These are phyloP conservation scores for Motacilla tschutschensis DNA, from an alignment of 2,113 vertebrate genomes.

Conservation along the genomic window DNA sequence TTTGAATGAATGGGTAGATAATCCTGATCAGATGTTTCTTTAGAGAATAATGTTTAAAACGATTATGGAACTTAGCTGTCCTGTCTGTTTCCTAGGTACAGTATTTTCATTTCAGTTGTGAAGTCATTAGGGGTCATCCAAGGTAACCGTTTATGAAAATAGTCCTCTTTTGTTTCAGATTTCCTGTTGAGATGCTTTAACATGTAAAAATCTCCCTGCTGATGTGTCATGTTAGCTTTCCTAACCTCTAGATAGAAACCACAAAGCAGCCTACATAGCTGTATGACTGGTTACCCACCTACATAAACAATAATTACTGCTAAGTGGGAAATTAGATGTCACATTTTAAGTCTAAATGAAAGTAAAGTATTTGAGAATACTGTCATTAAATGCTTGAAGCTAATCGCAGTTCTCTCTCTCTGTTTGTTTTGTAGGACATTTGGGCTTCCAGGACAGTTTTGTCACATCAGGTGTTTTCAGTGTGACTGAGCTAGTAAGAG, in stretches of 20 bases:
- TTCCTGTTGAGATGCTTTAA: conserved; percentile 75
- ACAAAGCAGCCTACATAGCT: conserved; percentile 53
- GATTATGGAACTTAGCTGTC: conserved; percentile 59
- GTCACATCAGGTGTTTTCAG: conserved; percentile 98
- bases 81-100: conserved; percentile 57
- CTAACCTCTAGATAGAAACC: conserved; percentile 65
- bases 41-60: conserved; percentile 69
- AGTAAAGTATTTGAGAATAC: conserved; percentile 58
- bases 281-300: conserved; percentile 68
- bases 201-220: conserved; percentile 70
- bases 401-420: conserved; percentile 55
- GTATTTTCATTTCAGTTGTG: conserved; percentile 66
- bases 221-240: conserved; percentile 68
- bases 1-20: conserved; percentile 69
- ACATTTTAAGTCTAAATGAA: conserved; percentile 58
- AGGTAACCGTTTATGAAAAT: conserved; percentile 74
- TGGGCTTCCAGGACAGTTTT: conserved; percentile 98
- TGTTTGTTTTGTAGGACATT: conserved; percentile 88
- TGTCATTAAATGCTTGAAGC: conserved; percentile 49
- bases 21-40: conserved; percentile 74
- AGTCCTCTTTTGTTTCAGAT: conserved; percentile 73
- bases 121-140: conserved; percentile 69
- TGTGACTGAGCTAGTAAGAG: conserved; percentile 94
- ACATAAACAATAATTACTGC: conserved; percentile 59
- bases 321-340: conserved; percentile 60